A percentile compares a stretch with the other conserved stretches of the same genome.
Conservation (phyloP, 1,140 invertebrate genomes). For the Ooceraea biroi region DNA sequence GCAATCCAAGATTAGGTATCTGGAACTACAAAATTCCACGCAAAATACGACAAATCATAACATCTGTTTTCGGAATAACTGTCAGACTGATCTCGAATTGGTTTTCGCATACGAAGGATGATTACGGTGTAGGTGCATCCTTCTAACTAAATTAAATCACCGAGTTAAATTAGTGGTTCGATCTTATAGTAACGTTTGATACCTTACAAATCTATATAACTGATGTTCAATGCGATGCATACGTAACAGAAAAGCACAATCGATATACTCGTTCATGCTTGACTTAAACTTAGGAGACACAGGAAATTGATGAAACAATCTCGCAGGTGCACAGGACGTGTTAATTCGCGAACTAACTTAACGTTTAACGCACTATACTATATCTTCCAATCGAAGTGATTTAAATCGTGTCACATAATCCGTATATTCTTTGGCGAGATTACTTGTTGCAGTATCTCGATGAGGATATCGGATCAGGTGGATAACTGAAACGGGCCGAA, state of each 20-base stretch:
- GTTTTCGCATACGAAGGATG: constrained; percentile 6
- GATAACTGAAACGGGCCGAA: constrained; percentile 62
- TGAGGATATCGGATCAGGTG: constrained; percentile 75
- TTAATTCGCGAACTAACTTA: constrained; percentile 33
- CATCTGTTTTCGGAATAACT: constrained; percentile 6
- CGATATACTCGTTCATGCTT: background rate
- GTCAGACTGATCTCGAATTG: background rate
- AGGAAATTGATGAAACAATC: constrained; percentile 12
- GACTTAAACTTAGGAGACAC: background rate
- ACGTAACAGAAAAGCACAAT: background rate
- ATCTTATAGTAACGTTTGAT: constrained; percentile 30
- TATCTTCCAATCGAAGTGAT: constrained; percentile 18
- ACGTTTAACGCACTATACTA: constrained; percentile 27
- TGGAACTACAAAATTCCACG: background rate
- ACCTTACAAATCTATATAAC: constrained; percentile 38
- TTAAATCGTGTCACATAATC: constrained; percentile 67
- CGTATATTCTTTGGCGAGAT: constrained; percentile 69
- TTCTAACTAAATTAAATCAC: constrained; percentile 24
- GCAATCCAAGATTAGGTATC: too few relatives aligned
- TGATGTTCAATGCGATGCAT: constrained; percentile 22
- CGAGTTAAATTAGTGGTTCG: constrained; percentile 15
- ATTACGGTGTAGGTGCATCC: background rate
- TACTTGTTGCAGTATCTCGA: constrained; percentile 9
- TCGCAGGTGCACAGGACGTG: constrained; percentile 3
- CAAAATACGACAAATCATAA: background rate